Evolutionary conservation across 2,797 vertebrate genomes (phyloP).

Genomic region (Microcaecilia unicolor): DNA sequence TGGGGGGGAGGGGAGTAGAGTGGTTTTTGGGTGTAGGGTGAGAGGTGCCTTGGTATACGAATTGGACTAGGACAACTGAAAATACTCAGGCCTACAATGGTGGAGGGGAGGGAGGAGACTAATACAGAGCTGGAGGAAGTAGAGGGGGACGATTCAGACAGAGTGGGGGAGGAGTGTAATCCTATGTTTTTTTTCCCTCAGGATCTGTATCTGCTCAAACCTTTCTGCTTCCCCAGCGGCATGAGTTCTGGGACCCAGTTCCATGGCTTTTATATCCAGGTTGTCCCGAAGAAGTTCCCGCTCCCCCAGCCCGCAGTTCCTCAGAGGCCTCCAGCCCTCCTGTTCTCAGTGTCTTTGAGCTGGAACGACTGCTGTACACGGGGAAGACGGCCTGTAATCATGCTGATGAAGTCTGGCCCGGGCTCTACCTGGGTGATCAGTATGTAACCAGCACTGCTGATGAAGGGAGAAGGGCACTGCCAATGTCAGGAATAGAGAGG

Average conservation of each 20-base stretch:
- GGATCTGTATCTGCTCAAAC: conserved; percentile 17
- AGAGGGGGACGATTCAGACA: not conserved
- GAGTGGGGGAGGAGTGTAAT: not conserved
- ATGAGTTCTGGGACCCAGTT: conserved; percentile 47
- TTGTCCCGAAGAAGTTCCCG: conserved; percentile 76
- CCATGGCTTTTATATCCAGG: conserved; percentile 88
- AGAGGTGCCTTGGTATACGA: too few relatives aligned
- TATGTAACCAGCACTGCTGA: conserved; percentile 44
- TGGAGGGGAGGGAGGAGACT: too few relatives aligned
- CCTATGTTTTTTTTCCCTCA: not conserved
- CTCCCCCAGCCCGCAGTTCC: conserved; percentile 68
- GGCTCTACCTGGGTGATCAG: conserved; percentile 91
- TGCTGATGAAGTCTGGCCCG: conserved; percentile 86
- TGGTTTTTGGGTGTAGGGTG: too few relatives aligned
- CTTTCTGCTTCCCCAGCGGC: conserved; percentile 21
- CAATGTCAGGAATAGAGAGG: too few relatives aligned
- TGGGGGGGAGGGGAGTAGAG: too few relatives aligned
- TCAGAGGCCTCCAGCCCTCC: conserved; percentile 45
- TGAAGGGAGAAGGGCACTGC: too few relatives aligned
- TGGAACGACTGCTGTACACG: conserved; percentile 81
- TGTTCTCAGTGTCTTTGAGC: conserved; percentile 72
- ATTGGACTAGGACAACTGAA: too few relatives aligned
- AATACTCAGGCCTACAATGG: too few relatives aligned
- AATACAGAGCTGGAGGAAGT: too few relatives aligned
- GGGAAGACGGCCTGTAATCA: conserved; percentile 89